These are phyloP conservation scores for Ammodytes marinus DNA, from an alignment of 2,113 vertebrate genomes.

Conservation along the genomic window DNA sequence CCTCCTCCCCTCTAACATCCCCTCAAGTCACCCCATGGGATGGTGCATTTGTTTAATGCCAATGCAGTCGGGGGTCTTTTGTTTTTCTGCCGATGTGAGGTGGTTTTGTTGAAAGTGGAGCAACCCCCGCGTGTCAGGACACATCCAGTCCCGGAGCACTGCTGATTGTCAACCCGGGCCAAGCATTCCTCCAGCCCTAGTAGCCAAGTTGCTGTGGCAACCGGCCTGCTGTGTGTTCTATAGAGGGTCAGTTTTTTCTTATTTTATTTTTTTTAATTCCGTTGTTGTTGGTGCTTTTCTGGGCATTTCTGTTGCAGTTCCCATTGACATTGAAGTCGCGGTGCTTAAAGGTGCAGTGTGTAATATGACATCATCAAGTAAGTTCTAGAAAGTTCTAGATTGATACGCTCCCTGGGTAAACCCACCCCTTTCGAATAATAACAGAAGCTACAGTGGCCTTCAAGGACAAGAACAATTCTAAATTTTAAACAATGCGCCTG, in stretches of 20 bases:
- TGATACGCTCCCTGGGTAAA: too few relatives aligned
- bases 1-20: background rate
- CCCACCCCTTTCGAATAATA: too few relatives aligned
- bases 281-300: constrained; percentile 29
- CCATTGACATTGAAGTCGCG: constrained; percentile 15
- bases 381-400: constrained; percentile 5
- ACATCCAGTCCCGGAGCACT: constrained; percentile 41
- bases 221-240: constrained; percentile 48
- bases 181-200: constrained; percentile 70
- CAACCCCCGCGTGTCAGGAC: constrained; percentile 20
- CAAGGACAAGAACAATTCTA: too few relatives aligned
- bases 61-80: constrained; percentile 23
- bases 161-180: constrained; percentile 67
- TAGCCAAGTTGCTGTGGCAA: constrained; percentile 52
- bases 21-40: constrained; percentile 33
- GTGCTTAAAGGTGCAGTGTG: background rate
- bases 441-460: too few relatives aligned
- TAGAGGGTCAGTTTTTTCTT: constrained; percentile 27
- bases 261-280: constrained; percentile 31
- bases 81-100: constrained; percentile 29
- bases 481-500: too few relatives aligned
- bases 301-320: constrained; percentile 30
- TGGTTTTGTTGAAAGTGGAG: constrained; percentile 59
- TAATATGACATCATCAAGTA: too few relatives aligned
- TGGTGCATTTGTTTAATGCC: constrained; percentile 31